Evolutionary conservation across 2,797 vertebrate species (phyloP), one percentile per base, ranked within the genome.

Genomic region (Coranthus polyacanthus): DNA sequence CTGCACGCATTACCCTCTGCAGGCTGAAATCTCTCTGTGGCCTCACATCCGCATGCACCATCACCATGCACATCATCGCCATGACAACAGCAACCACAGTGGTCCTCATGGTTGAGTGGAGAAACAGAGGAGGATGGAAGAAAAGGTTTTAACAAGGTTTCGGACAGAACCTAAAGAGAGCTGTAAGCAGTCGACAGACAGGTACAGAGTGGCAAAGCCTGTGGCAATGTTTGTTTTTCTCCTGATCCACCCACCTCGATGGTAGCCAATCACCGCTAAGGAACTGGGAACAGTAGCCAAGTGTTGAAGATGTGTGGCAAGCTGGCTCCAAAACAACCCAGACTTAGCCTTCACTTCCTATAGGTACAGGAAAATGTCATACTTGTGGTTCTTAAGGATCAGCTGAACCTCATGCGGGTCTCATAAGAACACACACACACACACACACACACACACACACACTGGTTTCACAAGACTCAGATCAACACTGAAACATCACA

Each of bases 1-100:
- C 0, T 10, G 3, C 37, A 8, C 36, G 5, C 59, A 88, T 92
- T 81, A 95, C 94, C 92, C 68, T 85, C 74, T 90, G 92, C 42
- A 93, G 61, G 84, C 85, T 90, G 71, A 95, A 95, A 49, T 94
- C 93, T 64, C 61, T 92, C 86, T 94, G 92, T 0, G 94, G 92
- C 79, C 88, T 92, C 60, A 93, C 61, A 10, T 90, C 84, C 2
- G 88, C 90, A 0, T 72, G 61, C 13, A 63, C 73, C 62, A 69
- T 71, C 49, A 69, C 79, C 62, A 68, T 43, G 36, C 81, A 88
- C 64, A 85, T 16, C 74, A 79, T 85, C 84, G 69, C 82, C 85
- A 92, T 83, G 84, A 75, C 79, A 46, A 90, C 68, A 9, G 85
- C 62, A 41, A 76, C 36, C 69, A 72, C 61, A 6, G 71, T 26